Base-by-base conservation (phyloP, 2,888 invertebrate genomes). In the Timema cristinae region DNA sequence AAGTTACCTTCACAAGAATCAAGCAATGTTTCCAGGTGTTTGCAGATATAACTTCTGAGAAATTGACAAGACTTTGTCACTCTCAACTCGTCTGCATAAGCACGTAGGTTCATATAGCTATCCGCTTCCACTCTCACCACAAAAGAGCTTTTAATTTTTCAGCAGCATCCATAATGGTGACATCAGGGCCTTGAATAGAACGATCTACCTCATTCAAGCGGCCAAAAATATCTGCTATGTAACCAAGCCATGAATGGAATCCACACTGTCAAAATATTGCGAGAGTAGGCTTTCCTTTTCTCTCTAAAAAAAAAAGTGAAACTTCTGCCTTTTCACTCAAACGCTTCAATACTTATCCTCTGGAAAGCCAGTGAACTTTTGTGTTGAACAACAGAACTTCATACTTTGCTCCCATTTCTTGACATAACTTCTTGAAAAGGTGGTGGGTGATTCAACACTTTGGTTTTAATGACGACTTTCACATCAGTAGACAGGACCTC, bases 81-180 rank as follows among this genome's bases (percentile, higher is more conserved):
- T n/a, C n/a, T n/a, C n/a, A n/a, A n/a, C n/a, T n/a, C n/a, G n/a
- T n/a, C n/a, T n/a, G n/a, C n/a, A n/a, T n/a, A n/a, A n/a, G n/a
- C n/a, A n/a, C n/a, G n/a, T n/a, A n/a, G n/a, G 32, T 32, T 32
- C 32, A 32, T 4, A 32, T 32, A 32, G 54, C 4, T n/a, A 2
- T 4, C 32, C 32, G 54, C 54, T 54, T 54, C 54, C 54, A 54
- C 11, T 54, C 54, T 54, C 54, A 1, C 4, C n/a, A 11, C n/a
- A 54, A 54, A 54, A 54, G n/a, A 54, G 11, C 4, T 54, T n/a
- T 2, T 54, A 54, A 54, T n/a, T n/a, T n/a, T 54, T 54, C 54
- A 54, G 54, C n/a, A 11, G 54, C 54, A 54, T 54, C 54, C n/a
- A n/a, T 11, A n/a, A 54, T 54, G 54, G 54, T 54, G 11, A 54